Base-by-base conservation (phyloP, 1,140 invertebrate genomes). In the Drosophila nikananu region DNA sequence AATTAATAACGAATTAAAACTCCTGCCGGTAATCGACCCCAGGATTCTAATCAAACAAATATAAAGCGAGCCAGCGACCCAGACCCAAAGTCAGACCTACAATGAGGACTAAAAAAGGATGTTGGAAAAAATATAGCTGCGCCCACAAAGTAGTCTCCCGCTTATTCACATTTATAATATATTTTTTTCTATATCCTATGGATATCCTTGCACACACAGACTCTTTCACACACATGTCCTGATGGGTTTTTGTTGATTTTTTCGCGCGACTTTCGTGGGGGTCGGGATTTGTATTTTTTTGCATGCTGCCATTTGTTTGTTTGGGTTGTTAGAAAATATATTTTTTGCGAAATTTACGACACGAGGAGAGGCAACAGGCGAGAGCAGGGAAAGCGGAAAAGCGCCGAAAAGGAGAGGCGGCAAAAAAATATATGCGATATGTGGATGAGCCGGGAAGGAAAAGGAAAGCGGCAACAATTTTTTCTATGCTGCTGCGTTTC, bases 311-410 rank as follows among this genome's bases (percentile, higher is more conserved):
- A 70, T 90, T 90, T 90, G 83, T 87, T 87, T 87, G 86, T 90
- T 90, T 90, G 81, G 86, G 76, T 86, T 90, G 86, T 89, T 90
- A 90, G 86, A 90, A 90, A 91, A 91, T 90, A 86, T 90, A 90
- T 90, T 90, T 90, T 89, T 81, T 90, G 78, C 55, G 81, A 81
- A 89, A 81, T 87, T 86, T 82, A 68, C 79, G 68, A 48, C 51
- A 35, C 30, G 61, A 21, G 46, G 23, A 27, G 23, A 37, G 48
- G 17, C 55, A 58, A 62, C 60, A 39, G 64, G 73, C 61, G 44
- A 60, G 37, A 55, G 68, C 13, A 74, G 77, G 55, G 71, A 63
- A 52, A 70, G 68, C 63, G 63, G 48, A 7, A 55, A 57, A 57
- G 54, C 60, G 54, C 57, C 68, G 64, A 80, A 80, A 84, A 84